Evolutionary conservation across 2,888 invertebrate species (phyloP), one percentile per base, ranked within the genome.

Genomic region (Athalia circularis): DNA sequence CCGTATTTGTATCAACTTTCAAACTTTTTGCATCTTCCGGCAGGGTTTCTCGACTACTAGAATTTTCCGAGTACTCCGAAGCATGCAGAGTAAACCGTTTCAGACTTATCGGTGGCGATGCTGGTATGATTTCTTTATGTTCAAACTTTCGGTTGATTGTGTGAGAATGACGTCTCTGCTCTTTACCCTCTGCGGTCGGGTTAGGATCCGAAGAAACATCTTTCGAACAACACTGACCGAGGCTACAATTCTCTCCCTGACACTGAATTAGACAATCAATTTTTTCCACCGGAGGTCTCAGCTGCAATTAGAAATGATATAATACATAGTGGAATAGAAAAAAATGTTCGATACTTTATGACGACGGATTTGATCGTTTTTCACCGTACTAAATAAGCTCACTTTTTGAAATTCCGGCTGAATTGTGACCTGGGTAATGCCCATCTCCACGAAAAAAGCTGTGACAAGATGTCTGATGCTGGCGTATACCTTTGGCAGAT

Each of bases 381-480:
- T 68, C 5, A 9, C 74, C 45, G 48, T 67, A 48, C 57, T 29
- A 29, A 29, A 29, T 29, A 29, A 57, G 48, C 70, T 82, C 80
- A 90, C 89, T 81, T 88, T 87, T 54, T 88, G 83, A 87, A 97
- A 97, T 89, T 97, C 97, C 0, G 97, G 97, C 87, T 97, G 97
- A 83, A 97, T 94, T 0, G 97, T 96, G 8, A 96, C 95, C 81
- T 95, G 94, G 3, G 95, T 94, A 76, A 97, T 96, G 4, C 97
- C 97, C 87, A 96, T 94, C 13, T 95, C 94, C 77, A 94, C 92
- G 87, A 97, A 96, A 86, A 96, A 95, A 45, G 94, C 93, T 50
- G 93, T 94, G 5, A 97, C 93, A 77, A 93, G 91, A 84, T 93
- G 90, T 83, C 93, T 91, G 11, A 93, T 92, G 84, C 90, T 91